A percentile compares a stretch with the other conserved stretches of the same genome.
Conservation (phyloP, 2,113 vertebrate genomes). For the Chaetura pelagica region DNA sequence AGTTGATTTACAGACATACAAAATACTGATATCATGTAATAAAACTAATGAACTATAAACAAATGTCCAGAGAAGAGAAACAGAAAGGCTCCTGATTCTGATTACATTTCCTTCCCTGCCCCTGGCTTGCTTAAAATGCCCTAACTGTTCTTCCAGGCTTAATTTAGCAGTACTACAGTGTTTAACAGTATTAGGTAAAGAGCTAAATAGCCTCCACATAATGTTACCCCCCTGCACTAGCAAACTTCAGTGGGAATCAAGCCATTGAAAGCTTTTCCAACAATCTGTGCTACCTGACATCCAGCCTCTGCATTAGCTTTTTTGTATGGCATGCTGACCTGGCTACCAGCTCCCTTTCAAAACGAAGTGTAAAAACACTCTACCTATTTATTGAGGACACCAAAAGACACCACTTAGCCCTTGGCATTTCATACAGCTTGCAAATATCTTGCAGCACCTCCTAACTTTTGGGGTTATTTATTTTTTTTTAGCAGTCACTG, state of each 20-base stretch:
- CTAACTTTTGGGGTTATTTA: not conserved
- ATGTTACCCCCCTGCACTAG: not conserved
- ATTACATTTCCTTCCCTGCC: not conserved
- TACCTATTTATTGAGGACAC: not conserved
- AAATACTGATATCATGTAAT: not conserved
- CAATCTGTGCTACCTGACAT: not conserved
- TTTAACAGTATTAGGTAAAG: not conserved
- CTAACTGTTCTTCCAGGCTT: not conserved
- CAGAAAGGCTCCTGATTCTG: not conserved
- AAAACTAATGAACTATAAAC: not conserved
- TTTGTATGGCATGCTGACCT: fast-evolving
- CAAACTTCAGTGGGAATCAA: not conserved
- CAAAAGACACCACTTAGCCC: not conserved
- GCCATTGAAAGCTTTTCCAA: not conserved
- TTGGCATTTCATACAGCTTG: not conserved
- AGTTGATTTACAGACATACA: not conserved
- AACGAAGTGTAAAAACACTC: not conserved
- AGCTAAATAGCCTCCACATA: not conserved
- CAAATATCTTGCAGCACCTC: not conserved
- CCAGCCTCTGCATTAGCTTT: not conserved
- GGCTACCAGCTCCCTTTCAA: not conserved
- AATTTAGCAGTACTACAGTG: not conserved
- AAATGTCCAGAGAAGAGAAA: not conserved
- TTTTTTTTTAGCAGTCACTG: not conserved
- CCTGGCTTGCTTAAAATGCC: not conserved